Evolutionary conservation across 2,888 invertebrate species (phyloP).

Genomic region (Cosmia pyralina): DNA sequence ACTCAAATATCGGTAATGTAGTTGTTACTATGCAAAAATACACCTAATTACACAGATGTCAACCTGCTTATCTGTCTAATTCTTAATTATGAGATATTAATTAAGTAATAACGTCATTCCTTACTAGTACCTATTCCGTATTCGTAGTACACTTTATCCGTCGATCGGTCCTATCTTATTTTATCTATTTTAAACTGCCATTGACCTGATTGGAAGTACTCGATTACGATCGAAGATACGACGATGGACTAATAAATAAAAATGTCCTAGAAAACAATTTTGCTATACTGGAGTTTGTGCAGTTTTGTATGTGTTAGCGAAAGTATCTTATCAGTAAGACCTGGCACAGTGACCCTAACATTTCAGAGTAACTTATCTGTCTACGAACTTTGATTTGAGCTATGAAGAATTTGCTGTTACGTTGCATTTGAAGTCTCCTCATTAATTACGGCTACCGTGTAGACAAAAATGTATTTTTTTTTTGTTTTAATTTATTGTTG

Average conservation of each 20-base stretch:
- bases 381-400: slow-evolving; percentile 49
- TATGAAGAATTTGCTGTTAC: slow-evolving; percentile 22
- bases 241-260: slow-evolving; percentile 41
- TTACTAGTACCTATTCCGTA: too few relatives aligned
- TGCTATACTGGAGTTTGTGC: slow-evolving; percentile 12
- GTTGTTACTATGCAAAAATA: slow-evolving; percentile 27
- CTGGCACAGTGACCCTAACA: slow-evolving; percentile 68
- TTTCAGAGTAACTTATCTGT: slow-evolving; percentile 62
- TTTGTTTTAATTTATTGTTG: not conserved
- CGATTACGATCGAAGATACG: slow-evolving; percentile 61
- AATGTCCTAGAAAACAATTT: slow-evolving; percentile 32
- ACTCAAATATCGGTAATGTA: slow-evolving; percentile 20
- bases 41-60: not conserved
- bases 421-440: slow-evolving; percentile 6
- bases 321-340: slow-evolving; percentile 59
- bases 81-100: not conserved
- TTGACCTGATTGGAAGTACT: slow-evolving; percentile 73
- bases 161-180: slow-evolving; percentile 29
- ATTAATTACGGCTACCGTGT: not conserved
- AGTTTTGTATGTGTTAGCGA: slow-evolving; percentile 36
- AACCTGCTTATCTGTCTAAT: not conserved
- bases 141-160: slow-evolving; percentile 31
- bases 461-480: not conserved
- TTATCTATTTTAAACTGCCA: slow-evolving; percentile 70
- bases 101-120: slow-evolving; percentile 4